Base-by-base conservation (phyloP, 2,113 vertebrate genomes). In the Apodemus speciosus region DNA sequence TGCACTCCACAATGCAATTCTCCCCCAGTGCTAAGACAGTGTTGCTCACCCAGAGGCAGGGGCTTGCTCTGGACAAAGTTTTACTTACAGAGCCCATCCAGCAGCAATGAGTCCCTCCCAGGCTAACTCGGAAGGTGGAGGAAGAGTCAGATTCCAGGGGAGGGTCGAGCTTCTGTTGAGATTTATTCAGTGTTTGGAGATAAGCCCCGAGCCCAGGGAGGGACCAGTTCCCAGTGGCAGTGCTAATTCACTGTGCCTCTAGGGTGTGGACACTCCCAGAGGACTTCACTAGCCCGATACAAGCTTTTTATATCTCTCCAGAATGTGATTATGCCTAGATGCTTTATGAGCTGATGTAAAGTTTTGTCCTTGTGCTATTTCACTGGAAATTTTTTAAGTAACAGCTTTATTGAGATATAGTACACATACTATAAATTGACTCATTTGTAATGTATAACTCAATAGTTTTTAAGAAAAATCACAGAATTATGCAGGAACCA, bases 301-400 rank as follows among this genome's bases (percentile, higher is more conserved):
- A 87, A 53, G 53, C 66, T 94, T 97, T 97, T 95, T 91, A 91
- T 96, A 92, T 95, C 83, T 92, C 73, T 68, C 58, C 35, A 87
- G 92, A 90, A 93, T 84, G 72, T 11, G 90, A 56, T 56, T 93
- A 86, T 87, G 87, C 66, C 53, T 71, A 30, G 88, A 90, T 91
- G 71, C 16, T 96, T 94, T 75, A 94, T 68, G 62, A 66, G 87
- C 46, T 87, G 86, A 85, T 68, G 58, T 49, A 87, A 76, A 64
- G 62, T 89, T 95, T 80, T 77, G 23, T 68, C 58, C 18, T 40
- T 69, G 27, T 80, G 51, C 7, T 14, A 32, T 89, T 92, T 94
- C 73, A 95, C 88, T 88, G 85, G 73, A 93, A n/a, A 49, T 49
- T 18, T 83, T 27, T 81, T 69, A 38, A 79, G 43, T 38, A 88